These are phyloP conservation scores for Cryptophagus acutangulus DNA, from an alignment of 2,888 invertebrate species.

Conservation along the genomic window DNA sequence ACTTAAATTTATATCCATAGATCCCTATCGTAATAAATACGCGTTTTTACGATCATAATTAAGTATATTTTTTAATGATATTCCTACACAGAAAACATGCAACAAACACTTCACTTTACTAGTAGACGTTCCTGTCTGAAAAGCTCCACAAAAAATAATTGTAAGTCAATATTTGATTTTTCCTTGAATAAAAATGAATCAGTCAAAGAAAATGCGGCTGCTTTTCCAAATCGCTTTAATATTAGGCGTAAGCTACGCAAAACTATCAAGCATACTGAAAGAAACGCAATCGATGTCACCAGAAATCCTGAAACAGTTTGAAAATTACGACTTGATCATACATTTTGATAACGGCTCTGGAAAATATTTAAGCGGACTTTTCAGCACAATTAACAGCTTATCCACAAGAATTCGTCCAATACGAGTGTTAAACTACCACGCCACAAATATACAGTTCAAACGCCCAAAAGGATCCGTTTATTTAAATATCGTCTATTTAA, in stretches of 20 bases:
- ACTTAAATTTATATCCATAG: no score
- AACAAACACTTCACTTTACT: no score
- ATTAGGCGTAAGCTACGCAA: not conserved
- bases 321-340: conserved; percentile 4
- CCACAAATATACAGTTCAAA: not conserved
- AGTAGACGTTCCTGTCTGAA: no score
- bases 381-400: conserved; percentile 4
- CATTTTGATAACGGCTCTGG: conserved; percentile 13
- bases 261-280: not conserved
- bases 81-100: no score
- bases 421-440: conserved; percentile 1
- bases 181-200: no score
- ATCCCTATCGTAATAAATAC: no score
- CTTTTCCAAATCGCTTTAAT: not conserved
- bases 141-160: not conserved
- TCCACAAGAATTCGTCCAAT: not conserved
- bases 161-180: conserved; percentile 1
- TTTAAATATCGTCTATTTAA: conserved; percentile 15
- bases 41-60: no score
- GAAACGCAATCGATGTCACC: no score
- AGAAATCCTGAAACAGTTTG: conserved; percentile 6
- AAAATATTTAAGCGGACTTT: not conserved
- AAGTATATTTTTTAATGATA: no score
- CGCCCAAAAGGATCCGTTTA: conserved; percentile 12
- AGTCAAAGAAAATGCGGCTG: not conserved